phyloP scores from a whole-genome alignment of 1,140 invertebrate genomes.

The Zaprionus africanus region DNA sequence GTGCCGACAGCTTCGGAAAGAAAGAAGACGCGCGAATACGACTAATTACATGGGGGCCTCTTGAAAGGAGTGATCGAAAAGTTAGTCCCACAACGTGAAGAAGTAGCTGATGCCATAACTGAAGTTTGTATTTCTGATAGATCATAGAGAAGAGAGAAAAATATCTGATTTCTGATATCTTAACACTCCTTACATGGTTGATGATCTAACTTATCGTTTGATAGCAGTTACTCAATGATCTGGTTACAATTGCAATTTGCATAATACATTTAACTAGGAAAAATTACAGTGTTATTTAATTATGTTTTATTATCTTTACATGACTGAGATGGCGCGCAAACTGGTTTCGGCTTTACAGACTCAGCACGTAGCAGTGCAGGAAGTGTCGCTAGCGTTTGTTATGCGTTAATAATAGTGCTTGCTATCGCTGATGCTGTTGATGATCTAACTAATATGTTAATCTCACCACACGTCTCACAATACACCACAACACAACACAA shows the following conservation, averaged over 20 bases:
- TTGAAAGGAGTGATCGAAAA: background rate
- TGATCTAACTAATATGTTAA: conserved; percentile 35
- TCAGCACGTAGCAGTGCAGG: conserved; percentile 20
- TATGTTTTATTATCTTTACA: conserved; percentile 57
- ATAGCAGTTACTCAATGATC: conserved; percentile 57
- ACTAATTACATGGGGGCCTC: conserved; percentile 15
- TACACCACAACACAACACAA: background rate
- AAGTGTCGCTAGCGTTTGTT: conserved; percentile 12
- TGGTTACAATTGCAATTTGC: conserved; percentile 49
- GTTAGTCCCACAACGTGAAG: background rate
- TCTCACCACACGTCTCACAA: background rate
- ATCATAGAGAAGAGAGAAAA: background rate
- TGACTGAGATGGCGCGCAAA: conserved; percentile 48
- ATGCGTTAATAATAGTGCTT: background rate
- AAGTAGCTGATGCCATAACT: too few species aligned
- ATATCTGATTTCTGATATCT: background rate
- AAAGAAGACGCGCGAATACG: conserved; percentile 20
- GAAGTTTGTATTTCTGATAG: background rate
- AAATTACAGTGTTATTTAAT: conserved; percentile 53
- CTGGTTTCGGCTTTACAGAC: conserved; percentile 30
- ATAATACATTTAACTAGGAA: conserved; percentile 71
- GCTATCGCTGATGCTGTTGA: conserved; percentile 5
- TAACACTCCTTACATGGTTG: background rate
- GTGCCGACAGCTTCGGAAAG: conserved; percentile 32
- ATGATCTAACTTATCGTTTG: conserved; percentile 3